phyloP scores from a whole-genome alignment of 1,140 invertebrate genomes.

The Dinothrombium tinctorium region DNA sequence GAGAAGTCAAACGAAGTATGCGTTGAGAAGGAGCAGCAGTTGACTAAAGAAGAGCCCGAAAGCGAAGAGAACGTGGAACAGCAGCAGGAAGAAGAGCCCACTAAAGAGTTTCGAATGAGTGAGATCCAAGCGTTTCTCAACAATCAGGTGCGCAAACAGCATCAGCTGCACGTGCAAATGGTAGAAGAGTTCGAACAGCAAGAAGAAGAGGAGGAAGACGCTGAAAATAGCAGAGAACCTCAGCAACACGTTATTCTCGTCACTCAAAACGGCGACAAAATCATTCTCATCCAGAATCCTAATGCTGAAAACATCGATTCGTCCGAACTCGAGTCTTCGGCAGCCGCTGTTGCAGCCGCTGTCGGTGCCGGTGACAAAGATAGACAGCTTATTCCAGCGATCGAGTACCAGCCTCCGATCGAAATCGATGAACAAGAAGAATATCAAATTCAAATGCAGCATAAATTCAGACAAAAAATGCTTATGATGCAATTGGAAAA shows the following conservation, averaged over 20 bases:
- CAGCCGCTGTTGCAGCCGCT: background rate
- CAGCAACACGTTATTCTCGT: background rate
- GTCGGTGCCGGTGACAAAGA: too few relatives aligned
- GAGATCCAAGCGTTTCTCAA: background rate
- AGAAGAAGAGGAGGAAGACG: background rate
- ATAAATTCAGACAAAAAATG: background rate
- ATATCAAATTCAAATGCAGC: background rate
- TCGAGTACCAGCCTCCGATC: too few relatives aligned
- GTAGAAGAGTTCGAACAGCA: background rate
- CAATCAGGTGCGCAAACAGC: background rate
- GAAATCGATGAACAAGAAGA: background rate
- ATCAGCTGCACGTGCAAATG: background rate
- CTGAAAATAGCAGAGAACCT: background rate
- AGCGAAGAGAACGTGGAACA: too few relatives aligned
- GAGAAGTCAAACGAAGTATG: too few relatives aligned
- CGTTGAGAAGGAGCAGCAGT: too few relatives aligned
- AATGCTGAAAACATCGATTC: too few relatives aligned
- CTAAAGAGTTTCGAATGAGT: background rate
- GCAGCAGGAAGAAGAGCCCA: too few relatives aligned
- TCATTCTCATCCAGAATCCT: background rate
- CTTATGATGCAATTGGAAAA: background rate
- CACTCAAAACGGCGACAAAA: conserved; percentile 1
- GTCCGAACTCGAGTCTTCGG: too few relatives aligned
- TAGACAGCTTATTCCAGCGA: too few relatives aligned
- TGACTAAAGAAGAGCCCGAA: too few relatives aligned